Percentiles rank a stretch among this genome's conserved stretches.
Evolutionary conservation across 2,113 vertebrate genomes (phyloP).

Genomic region (Callocephalon fimbriatum): DNA sequence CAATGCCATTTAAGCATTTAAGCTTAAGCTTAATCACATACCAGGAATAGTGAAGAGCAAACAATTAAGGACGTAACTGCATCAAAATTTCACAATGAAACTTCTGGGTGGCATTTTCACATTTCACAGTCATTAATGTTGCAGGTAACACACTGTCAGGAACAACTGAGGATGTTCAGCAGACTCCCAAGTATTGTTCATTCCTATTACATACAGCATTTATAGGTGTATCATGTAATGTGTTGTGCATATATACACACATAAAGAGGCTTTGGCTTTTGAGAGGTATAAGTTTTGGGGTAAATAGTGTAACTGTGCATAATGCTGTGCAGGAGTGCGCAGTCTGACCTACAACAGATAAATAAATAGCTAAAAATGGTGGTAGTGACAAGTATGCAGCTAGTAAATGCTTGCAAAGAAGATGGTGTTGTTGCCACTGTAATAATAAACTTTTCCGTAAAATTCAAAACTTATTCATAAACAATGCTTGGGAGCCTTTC

Average conservation of each 20-base stretch:
- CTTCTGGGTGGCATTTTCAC: not conserved
- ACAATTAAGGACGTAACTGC: not conserved
- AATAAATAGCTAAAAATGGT: not conserved
- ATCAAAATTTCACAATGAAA: not conserved
- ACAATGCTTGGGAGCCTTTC: not conserved
- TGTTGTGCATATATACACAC: not conserved
- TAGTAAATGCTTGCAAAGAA: not conserved
- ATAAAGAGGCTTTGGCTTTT: not conserved
- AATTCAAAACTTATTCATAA: not conserved
- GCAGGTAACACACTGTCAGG: not conserved
- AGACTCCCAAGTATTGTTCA: not conserved
- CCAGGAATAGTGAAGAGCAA: not conserved
- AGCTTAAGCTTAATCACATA: not conserved
- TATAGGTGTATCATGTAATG: accelerated
- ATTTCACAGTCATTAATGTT: not conserved
- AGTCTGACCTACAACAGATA: not conserved
- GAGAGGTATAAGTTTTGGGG: not conserved
- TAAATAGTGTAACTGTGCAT: not conserved
- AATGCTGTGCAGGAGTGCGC: not conserved
- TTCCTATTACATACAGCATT: not conserved
- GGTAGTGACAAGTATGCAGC: not conserved
- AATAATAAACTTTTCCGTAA: not conserved
- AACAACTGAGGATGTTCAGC: not conserved
- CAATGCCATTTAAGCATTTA: not conserved
- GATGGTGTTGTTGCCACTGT: not conserved